phyloP scores from a whole-genome alignment of 2,888 invertebrate species.

The Teinopalpus imperialis region DNA sequence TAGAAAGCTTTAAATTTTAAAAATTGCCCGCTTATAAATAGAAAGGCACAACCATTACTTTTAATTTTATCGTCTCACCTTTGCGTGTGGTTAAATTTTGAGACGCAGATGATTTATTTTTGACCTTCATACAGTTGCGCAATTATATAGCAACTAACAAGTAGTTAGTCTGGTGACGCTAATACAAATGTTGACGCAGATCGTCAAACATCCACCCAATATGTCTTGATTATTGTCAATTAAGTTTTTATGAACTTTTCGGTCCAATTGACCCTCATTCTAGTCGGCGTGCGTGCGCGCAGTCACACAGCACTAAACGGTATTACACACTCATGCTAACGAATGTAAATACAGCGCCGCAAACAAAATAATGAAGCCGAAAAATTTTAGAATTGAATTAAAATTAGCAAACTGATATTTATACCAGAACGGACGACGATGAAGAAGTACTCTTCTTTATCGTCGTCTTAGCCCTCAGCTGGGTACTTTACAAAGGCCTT shows the following conservation, averaged over 20 bases:
- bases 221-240: constrained; percentile 65
- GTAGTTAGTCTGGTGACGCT: constrained; percentile 46
- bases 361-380: no score
- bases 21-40: background rate
- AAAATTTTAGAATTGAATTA: no score
- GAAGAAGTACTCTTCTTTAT: no score
- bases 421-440: no score
- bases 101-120: constrained; percentile 14
- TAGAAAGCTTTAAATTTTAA: no score
- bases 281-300: constrained; percentile 48
- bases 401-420: no score
- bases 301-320: constrained; percentile 41
- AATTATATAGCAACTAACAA: constrained; percentile 20
- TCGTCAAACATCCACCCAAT: constrained; percentile 51
- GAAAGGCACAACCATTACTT: constrained; percentile 3
- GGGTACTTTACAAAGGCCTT: no score
- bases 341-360: no score
- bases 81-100: constrained; percentile 1
- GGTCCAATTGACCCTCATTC: constrained; percentile 67
- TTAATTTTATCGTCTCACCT: background rate
- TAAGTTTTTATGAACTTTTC: constrained; percentile 65
- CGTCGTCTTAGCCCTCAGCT: no score
- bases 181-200: constrained; percentile 62
- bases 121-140: constrained; percentile 20
- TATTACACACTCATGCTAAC: background rate